Evolutionary conservation across 1,140 invertebrate species (phyloP).

Genomic region (Gryllus bimaculatus): DNA sequence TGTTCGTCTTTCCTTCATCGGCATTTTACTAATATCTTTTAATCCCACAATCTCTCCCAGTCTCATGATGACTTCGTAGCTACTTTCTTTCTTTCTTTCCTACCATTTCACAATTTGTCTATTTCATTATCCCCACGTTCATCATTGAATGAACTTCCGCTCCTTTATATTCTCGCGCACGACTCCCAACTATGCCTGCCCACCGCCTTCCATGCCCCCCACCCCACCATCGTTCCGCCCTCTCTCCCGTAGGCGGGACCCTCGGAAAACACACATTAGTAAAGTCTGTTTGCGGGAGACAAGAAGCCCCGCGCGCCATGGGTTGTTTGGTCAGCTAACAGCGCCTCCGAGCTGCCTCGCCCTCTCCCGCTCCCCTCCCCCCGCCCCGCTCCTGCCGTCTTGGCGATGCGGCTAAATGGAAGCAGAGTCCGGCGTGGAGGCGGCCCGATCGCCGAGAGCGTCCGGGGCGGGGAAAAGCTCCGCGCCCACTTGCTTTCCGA

Average conservation of each 20-base stretch:
- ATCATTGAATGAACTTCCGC: neutral
- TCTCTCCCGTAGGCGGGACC: neutral
- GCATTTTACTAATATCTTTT: too few relatives aligned
- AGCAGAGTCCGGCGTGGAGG: neutral
- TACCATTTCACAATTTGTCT: neutral
- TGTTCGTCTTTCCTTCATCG: too few relatives aligned
- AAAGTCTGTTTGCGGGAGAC: conserved; percentile 3
- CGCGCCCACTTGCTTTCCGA: neutral
- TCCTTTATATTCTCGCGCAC: neutral
- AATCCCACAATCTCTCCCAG: too few relatives aligned
- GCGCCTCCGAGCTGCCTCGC: neutral
- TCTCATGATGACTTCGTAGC: too few relatives aligned
- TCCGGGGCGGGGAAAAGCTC: neutral
- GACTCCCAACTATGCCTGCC: too few relatives aligned
- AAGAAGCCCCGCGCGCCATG: neutral
- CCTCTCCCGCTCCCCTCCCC: too few relatives aligned
- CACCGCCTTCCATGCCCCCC: neutral
- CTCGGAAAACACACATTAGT: conserved; percentile 4
- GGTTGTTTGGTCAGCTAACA: conserved; percentile 1
- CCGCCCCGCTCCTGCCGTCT: neutral
- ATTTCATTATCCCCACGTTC: neutral
- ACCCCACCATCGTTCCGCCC: neutral
- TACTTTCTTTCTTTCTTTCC: too few relatives aligned
- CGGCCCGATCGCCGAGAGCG: neutral
- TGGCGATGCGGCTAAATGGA: neutral